Conservation (phyloP, 2,797 vertebrate genomes). For the Enteromius radiatus region DNA sequence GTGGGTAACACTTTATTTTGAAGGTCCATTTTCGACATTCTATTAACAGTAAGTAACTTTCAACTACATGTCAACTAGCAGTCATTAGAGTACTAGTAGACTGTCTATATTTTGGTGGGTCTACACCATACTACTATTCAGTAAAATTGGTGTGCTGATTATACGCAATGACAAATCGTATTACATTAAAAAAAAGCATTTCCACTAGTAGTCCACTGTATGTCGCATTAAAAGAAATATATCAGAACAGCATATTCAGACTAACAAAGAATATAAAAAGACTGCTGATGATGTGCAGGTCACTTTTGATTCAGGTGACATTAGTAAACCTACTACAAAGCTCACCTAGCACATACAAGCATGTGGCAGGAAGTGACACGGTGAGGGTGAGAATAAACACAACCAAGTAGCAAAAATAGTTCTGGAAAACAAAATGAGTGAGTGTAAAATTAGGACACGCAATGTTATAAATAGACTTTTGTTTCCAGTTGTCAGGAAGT, state of each 20-base stretch:
- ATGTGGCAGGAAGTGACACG: slow-evolving; percentile 74
- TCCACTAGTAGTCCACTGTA: background rate
- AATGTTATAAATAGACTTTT: slow-evolving; percentile 75
- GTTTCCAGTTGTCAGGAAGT: slow-evolving; percentile 72
- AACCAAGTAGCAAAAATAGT: slow-evolving; percentile 62
- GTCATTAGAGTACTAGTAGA: too few relatives aligned
- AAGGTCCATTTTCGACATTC: too few relatives aligned
- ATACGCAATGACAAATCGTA: background rate
- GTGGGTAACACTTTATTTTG: background rate
- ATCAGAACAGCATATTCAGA: background rate
- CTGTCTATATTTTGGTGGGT: too few relatives aligned
- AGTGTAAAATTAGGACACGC: slow-evolving; percentile 75
- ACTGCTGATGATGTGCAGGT: slow-evolving; percentile 11
- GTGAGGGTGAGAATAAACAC: slow-evolving; percentile 66
- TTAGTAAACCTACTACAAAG: slow-evolving; percentile 53
- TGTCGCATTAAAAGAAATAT: background rate
- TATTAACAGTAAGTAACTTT: too few relatives aligned
- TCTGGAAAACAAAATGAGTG: slow-evolving; percentile 61
- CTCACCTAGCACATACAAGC: slow-evolving; percentile 5
- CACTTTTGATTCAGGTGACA: background rate
- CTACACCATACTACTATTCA: background rate
- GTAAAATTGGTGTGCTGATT: background rate
- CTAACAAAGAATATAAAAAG: slow-evolving; percentile 1
- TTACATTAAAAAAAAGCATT: background rate
- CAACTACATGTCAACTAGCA: too few relatives aligned